Conservation (phyloP, 2,888 invertebrate species). For the Altica lythri region DNA sequence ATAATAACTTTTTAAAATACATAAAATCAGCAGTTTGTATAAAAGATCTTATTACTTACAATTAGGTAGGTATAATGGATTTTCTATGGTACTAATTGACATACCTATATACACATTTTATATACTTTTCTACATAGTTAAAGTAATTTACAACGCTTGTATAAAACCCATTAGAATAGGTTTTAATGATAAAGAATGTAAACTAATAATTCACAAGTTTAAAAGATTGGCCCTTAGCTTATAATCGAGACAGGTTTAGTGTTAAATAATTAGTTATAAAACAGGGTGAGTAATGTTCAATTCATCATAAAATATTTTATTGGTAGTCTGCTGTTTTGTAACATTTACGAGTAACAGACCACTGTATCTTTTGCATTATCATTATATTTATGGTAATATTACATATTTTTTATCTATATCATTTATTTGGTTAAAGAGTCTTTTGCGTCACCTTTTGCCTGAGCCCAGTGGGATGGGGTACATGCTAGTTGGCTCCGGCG, state of each 20-base stretch:
- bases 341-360: constrained; percentile 21
- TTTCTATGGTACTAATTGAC: too few species aligned
- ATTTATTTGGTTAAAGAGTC: too few species aligned
- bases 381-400: too few species aligned
- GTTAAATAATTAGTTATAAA: constrained; percentile 21
- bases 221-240: constrained; percentile 12
- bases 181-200: neutral
- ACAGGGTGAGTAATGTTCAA: constrained; percentile 18
- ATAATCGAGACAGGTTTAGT: constrained; percentile 9
- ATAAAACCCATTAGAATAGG: constrained; percentile 5
- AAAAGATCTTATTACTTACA: too few species aligned
- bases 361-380: constrained; percentile 18
- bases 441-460: too few species aligned
- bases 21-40: too few species aligned
- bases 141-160: constrained; percentile 3
- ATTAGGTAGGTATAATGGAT: too few species aligned
- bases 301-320: constrained; percentile 24
- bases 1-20: too few species aligned
- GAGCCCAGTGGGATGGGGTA: too few species aligned
- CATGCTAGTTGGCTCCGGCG: too few species aligned
- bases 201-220: constrained; percentile 14
- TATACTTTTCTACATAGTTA: neutral
- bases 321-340: constrained; percentile 21
- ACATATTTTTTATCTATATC: too few species aligned
- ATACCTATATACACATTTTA: too few species aligned